Evolutionary conservation across 2,797 vertebrate genomes (phyloP), one percentile per base, ranked within the genome.

Genomic region (Pampus argenteus): DNA sequence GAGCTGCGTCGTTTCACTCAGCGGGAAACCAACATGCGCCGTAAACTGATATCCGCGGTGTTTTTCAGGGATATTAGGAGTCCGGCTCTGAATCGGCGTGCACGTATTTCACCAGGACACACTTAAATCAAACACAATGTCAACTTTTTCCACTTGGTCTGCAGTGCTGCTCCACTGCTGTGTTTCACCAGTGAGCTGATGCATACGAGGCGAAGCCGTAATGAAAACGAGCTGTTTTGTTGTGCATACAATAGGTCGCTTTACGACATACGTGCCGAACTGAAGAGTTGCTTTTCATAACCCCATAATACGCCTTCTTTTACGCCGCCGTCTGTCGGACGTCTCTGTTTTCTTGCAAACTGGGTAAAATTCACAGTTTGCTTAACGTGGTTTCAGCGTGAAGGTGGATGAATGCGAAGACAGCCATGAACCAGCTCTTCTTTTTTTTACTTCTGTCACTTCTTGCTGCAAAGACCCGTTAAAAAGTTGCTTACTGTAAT

Each of bases 111-210:
- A 51, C 31, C n/a, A 52, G 36, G 13, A 61, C 58, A 42, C 51
- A 58, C 52, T 71, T 54, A 58, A 58, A 66, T 78, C 55, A 44
- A 59, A 70, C 69, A 74, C 29, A 78, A 79, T 71, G 71, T 66
- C 75, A 90, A 92, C 89, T 90, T 92, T 90, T 90, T 82, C 61
- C 57, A 52, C 52, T 54, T 31, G 48, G 17, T 61, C 18, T 23
- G 6, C 36, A 42, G 14, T 5, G 62, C 66, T 65, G n/a, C 17
- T 42, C 8, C 31, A 50, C 26, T 55, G 0, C 6, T 40, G 68
- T 60, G 5, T 65, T 63, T 50, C 25, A 15, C 23, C 8, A 14
- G 17, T 40, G 25, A 26, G 66, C 5, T 14, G 6, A 4, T 5
- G 28, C 62, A 69, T 23, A 54, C 20, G 4, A 36, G 11, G 17